A percentile compares a stretch with the other conserved stretches of the same genome.
phyloP scores from a whole-genome alignment of 2,113 vertebrate species.

The Nibea coibor region DNA sequence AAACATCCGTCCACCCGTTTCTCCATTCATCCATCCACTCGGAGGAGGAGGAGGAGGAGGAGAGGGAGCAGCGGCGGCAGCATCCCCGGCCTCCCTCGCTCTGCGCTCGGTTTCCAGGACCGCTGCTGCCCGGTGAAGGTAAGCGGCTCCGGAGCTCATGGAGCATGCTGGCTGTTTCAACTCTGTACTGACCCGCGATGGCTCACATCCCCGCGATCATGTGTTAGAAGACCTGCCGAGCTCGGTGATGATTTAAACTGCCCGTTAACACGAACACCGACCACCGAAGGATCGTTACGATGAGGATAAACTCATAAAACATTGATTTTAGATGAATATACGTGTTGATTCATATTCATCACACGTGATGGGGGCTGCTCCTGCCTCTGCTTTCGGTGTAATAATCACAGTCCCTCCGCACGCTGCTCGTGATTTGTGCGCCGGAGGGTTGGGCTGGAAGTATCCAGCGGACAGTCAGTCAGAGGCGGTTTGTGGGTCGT shows the following conservation, averaged over 20 bases:
- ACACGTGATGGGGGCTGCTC: not conserved
- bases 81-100: conserved; percentile 77
- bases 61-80: conserved; percentile 66
- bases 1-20: not conserved
- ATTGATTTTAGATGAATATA: too few species aligned
- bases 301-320: not conserved
- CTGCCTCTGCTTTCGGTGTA: not conserved
- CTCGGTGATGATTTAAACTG: not conserved
- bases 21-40: conserved; percentile 11
- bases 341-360: not conserved
- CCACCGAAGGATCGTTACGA: not conserved
- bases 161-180: conserved; percentile 2
- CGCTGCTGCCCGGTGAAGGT: conserved; percentile 81
- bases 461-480: conserved; percentile 14
- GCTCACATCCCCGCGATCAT: not conserved
- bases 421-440: conserved; percentile 24
- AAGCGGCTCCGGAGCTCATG: conserved; percentile 70
- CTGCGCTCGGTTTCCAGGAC: conserved; percentile 64
- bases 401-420: not conserved
- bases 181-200: not conserved
- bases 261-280: not conserved
- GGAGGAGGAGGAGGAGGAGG: conserved; percentile 27
- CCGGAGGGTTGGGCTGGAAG: conserved; percentile 38
- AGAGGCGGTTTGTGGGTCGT: conserved; percentile 54
- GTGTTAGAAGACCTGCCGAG: not conserved